A percentile compares a stretch with the other conserved stretches of the same genome.
These are phyloP conservation scores for Pollenia angustigena DNA, from an alignment of 2,888 invertebrate species.

Conservation along the genomic window DNA sequence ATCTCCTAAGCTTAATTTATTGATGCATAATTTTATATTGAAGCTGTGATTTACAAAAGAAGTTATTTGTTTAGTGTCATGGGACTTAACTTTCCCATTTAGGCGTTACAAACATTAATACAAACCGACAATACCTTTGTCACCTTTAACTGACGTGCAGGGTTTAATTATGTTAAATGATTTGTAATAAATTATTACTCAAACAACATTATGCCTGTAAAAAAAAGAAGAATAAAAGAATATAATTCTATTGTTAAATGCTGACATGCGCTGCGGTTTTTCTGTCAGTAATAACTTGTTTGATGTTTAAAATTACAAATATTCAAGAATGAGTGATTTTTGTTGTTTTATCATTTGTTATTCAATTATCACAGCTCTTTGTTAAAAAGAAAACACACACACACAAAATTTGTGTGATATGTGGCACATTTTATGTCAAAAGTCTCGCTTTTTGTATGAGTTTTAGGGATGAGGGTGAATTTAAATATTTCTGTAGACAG, in stretches of 20 bases:
- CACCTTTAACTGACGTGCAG: too few species aligned
- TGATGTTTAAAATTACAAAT: neutral
- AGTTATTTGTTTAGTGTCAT: too few species aligned
- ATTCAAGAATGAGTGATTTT: neutral
- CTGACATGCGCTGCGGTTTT: neutral
- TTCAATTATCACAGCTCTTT: constrained; percentile 71
- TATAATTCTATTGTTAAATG: neutral
- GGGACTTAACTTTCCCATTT: too few species aligned
- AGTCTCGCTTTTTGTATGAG: neutral
- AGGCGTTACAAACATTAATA: too few species aligned
- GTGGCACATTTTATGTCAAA: constrained; percentile 40
- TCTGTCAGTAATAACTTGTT: neutral
- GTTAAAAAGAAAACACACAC: neutral
- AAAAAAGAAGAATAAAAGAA: neutral
- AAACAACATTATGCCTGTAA: neutral
- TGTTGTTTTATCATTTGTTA: constrained; percentile 39
- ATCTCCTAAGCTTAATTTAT: too few species aligned
- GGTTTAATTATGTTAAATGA: neutral
- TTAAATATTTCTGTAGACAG: neutral
- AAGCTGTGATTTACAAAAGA: too few species aligned
- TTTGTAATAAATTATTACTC: neutral
- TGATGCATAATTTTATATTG: too few species aligned
- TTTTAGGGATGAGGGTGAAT: neutral
- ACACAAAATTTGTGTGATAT: constrained; percentile 29
- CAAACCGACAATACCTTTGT: too few species aligned